Evolutionary conservation across 1,140 invertebrate species (phyloP), one percentile per base, ranked within the genome.

Genomic region (Ditylenchus dipsaci): DNA sequence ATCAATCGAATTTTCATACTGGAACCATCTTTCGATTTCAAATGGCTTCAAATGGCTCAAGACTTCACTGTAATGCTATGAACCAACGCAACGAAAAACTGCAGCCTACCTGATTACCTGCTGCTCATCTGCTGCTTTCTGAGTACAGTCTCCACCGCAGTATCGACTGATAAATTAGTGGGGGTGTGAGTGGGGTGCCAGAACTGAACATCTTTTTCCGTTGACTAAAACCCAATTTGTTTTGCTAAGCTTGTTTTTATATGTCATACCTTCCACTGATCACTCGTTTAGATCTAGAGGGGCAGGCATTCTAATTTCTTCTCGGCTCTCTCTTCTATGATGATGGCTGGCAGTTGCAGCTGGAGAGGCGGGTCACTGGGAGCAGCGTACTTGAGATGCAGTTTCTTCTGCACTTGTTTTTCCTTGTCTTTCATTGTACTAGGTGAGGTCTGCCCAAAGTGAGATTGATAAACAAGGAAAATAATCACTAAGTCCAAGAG

Each of bases 351-450:
- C 33, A 38, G 33, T 38, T 3, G 33, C 33, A 11, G 29, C 69
- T 1, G 71, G 69, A 26, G 70, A 73, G 23, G 71, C 38, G 71
- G 71, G 61, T 76, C 71, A 23, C 59, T 53, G 45, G 67, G 61
- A 29, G 45, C 47, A 27, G 17, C 27, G 15, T 7, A 53, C 15
- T 29, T 61, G 15, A 26, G 57, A 67, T 61, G 30, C 15, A 67
- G 27, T 56, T 63, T 47, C 15, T 47, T 58, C 26, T 72, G 45
- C n/a, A 53, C 59, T 11, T 67, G 17, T 62, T 67, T 68, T 9
- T 68, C 66, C 38, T 68, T 68, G 43, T 68, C 62, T 23, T 68
- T 68, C 66, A 68, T 68, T 64, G n/a, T 7, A 63, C 7, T 11
- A 13, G 13, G 7, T 33, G 23, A 68, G 11, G 17, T 19, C 17